phyloP scores from a whole-genome alignment of 2,888 invertebrate genomes.

The Drosophila picticornis region DNA sequence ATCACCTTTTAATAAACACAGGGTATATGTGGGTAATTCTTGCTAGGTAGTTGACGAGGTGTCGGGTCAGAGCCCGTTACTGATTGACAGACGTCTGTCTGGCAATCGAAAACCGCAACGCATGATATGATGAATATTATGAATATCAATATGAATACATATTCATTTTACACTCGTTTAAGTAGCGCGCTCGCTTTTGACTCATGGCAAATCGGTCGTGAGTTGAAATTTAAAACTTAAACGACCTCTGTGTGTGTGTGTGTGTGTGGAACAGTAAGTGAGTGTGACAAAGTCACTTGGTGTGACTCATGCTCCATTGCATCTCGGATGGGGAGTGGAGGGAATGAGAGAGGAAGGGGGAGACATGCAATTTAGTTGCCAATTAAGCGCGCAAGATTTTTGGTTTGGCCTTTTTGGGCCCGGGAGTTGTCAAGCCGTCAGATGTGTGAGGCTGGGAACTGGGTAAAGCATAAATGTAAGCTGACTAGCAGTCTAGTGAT shows the following conservation, averaged over 20 bases:
- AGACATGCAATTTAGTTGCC: conserved; percentile 62
- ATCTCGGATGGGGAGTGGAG: conserved; percentile 10
- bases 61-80: conserved; percentile 10
- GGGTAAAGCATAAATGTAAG: conserved; percentile 4
- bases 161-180: conserved; percentile 2
- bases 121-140: conserved; percentile 3
- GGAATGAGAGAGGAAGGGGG: conserved; percentile 1
- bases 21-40: conserved; percentile 35
- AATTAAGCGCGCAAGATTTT: conserved; percentile 64
- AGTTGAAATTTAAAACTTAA: conserved; percentile 44
- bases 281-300: conserved; percentile 62
- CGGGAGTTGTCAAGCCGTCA: conserved; percentile 4
- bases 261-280: conserved; percentile 36
- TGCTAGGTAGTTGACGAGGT: conserved; percentile 22
- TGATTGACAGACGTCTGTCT: conserved; percentile 13
- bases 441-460: conserved; percentile 32
- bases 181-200: conserved; percentile 49
- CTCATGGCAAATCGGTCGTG: conserved; percentile 40
- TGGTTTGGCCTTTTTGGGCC: conserved; percentile 37
- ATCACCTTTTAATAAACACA: not conserved
- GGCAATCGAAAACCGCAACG: conserved; percentile 32
- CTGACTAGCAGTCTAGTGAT: not conserved
- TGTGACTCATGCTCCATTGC: conserved; percentile 75
- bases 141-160: conserved; percentile 4
- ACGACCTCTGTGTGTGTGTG: conserved; percentile 18